Evolutionary conservation across 1,140 invertebrate species (phyloP).

Genomic region (Pemphigus obesinymphae): DNA sequence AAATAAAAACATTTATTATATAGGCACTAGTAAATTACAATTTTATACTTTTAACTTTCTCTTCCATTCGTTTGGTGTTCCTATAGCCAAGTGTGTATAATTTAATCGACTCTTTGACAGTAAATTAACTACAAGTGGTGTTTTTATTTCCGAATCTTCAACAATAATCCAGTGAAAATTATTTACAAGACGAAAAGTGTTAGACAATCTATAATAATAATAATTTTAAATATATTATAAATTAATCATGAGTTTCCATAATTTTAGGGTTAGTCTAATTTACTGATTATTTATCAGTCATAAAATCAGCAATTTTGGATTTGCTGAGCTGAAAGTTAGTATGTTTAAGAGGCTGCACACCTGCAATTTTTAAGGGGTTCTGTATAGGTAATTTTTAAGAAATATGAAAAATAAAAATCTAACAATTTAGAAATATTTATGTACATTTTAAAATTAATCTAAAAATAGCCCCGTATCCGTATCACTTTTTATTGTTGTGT

Average conservation of each 20-base stretch:
- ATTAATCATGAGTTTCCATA: slow-evolving; percentile 41
- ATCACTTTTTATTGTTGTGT: too few relatives aligned
- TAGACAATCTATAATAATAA: slow-evolving; percentile 63
- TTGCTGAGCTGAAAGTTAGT: too few relatives aligned
- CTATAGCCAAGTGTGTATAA: slow-evolving; percentile 73
- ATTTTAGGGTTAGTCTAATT: too few relatives aligned
- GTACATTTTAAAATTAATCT: too few relatives aligned
- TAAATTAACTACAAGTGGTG: slow-evolving; percentile 73
- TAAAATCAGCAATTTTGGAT: too few relatives aligned
- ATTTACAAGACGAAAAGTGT: slow-evolving; percentile 80
- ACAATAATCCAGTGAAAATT: slow-evolving; percentile 95
- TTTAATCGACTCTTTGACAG: slow-evolving; percentile 65
- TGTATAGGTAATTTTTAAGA: too few relatives aligned
- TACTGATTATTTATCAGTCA: too few relatives aligned
- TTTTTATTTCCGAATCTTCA: slow-evolving; percentile 78
- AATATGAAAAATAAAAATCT: too few relatives aligned
- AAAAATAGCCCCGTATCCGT: too few relatives aligned
- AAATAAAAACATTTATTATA: not conserved
- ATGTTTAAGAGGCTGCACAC: too few relatives aligned
- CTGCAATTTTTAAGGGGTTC: too few relatives aligned
- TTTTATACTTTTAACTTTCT: slow-evolving; percentile 50
- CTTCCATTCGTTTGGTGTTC: slow-evolving; percentile 58
- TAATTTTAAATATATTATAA: not conserved
- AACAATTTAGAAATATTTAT: too few relatives aligned
- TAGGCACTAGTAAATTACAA: not conserved